A percentile compares a stretch with the other conserved stretches of the same genome.
Evolutionary conservation across 2,797 vertebrate genomes (phyloP).

Genomic region (Molothrus ater): DNA sequence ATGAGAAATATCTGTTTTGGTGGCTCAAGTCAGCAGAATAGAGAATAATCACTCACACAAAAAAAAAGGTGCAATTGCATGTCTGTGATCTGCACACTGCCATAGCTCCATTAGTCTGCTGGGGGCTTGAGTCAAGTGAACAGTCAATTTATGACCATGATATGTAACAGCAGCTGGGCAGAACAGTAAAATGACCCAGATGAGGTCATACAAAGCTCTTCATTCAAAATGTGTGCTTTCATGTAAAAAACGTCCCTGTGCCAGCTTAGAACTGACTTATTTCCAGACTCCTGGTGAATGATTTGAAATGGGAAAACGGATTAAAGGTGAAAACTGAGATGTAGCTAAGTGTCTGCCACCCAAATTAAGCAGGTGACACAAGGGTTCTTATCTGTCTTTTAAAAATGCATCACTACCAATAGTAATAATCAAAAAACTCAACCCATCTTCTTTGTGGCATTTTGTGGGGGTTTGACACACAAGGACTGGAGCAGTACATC

Average conservation of each 20-base stretch:
- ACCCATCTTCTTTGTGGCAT: neutral
- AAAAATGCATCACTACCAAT: neutral
- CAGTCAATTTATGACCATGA: neutral
- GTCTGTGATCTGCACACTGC: neutral
- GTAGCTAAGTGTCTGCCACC: fast-evolving
- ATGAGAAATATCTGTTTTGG: neutral
- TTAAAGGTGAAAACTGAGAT: neutral
- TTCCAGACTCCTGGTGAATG: neutral
- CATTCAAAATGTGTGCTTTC: neutral
- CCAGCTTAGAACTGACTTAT: neutral
- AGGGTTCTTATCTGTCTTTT: neutral
- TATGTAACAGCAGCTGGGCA: neutral
- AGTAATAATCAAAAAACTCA: neutral
- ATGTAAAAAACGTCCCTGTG: neutral
- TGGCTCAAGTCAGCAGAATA: neutral
- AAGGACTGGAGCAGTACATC: neutral
- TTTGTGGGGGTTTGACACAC: neutral
- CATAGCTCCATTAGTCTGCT: neutral
- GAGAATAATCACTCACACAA: neutral
- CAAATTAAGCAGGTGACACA: neutral
- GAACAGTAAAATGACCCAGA: neutral
- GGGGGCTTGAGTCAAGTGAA: neutral
- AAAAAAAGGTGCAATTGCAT: neutral
- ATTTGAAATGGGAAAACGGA: neutral
- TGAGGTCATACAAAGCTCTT: neutral